These are phyloP conservation scores for Semibalanus balanoides DNA, from an alignment of 1,140 invertebrate genomes.

Conservation along the genomic window DNA sequence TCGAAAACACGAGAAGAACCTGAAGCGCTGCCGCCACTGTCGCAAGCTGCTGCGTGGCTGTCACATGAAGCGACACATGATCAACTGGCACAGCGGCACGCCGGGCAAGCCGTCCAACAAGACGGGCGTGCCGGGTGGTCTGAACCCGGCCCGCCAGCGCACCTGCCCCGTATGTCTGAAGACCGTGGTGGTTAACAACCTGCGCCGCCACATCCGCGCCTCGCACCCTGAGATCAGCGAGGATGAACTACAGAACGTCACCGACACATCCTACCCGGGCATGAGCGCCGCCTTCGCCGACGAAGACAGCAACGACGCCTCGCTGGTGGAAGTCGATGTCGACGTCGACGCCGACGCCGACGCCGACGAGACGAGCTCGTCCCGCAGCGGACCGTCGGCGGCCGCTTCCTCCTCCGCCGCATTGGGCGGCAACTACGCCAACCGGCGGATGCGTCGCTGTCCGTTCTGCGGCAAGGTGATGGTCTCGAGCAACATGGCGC, in stretches of 20 bases:
- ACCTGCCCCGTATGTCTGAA: not conserved
- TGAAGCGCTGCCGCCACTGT: not conserved
- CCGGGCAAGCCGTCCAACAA: not conserved
- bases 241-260: not conserved
- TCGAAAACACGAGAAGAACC: not conserved
- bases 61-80: not conserved
- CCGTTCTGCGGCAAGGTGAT: not conserved
- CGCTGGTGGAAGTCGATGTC: too few relatives aligned
- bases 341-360: too few relatives aligned
- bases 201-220: constrained; percentile 3
- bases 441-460: not conserved
- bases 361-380: constrained; percentile 3
- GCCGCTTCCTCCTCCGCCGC: not conserved
- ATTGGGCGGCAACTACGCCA: not conserved
- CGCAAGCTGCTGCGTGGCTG: constrained; percentile 5
- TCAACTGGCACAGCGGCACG: not conserved
- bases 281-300: not conserved
- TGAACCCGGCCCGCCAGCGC: constrained; percentile 4
- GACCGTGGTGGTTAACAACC: constrained; percentile 2
- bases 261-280: not conserved
- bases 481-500: not conserved
- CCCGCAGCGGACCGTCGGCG: not conserved
- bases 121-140: constrained; percentile 3
- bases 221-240: not conserved
- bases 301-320: not conserved